Evolutionary conservation across 2,888 invertebrate genomes (phyloP).

Genomic region (Epinotia demarniana): DNA sequence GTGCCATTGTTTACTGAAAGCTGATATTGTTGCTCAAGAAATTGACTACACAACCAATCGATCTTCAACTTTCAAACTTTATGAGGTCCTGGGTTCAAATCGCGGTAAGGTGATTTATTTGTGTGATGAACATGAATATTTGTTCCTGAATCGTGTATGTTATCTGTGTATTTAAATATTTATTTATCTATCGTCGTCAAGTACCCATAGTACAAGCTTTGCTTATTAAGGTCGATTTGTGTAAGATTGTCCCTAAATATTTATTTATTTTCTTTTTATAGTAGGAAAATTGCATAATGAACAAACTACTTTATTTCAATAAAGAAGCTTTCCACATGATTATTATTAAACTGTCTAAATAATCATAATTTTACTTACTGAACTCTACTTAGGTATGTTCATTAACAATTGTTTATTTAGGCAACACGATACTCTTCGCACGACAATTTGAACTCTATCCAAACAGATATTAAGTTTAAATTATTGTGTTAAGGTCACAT

Average conservation of each 20-base stretch:
- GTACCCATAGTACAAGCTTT: no score
- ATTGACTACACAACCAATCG: neutral
- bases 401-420: conserved; percentile 39
- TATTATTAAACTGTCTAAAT: conserved; percentile 16
- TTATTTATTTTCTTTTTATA: no score
- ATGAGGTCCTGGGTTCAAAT: neutral
- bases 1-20: neutral
- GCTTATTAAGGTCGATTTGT: no score
- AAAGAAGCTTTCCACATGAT: neutral
- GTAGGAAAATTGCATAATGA: neutral
- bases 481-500: conserved; percentile 1
- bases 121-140: no score
- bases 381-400: conserved; percentile 35
- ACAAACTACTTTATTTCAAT: neutral
- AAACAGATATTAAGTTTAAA: neutral
- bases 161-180: no score
- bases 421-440: conserved; percentile 19
- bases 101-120: no score
- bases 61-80: conserved; percentile 8
- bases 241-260: no score
- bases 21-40: neutral
- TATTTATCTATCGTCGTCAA: no score
- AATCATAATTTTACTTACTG: conserved; percentile 34
- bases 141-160: no score
- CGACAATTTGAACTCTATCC: conserved; percentile 3